Evolutionary conservation across 2,113 vertebrate genomes (phyloP), one percentile per base, ranked within the genome.

Genomic region (Agelaius phoeniceus): DNA sequence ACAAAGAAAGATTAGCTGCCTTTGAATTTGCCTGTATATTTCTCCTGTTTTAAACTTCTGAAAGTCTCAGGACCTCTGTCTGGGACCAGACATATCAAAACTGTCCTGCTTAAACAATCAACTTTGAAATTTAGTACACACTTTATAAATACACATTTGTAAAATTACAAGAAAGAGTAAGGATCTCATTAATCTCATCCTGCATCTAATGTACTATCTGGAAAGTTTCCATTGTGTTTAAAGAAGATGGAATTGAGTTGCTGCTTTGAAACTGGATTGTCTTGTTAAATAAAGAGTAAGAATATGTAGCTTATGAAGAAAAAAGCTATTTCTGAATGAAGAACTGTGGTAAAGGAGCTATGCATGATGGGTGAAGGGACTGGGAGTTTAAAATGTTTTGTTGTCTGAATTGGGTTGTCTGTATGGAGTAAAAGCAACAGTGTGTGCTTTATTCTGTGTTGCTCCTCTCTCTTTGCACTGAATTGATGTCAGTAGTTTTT

Each of bases 301-400:
- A 63, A 75, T 33, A 27, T 49, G 17, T 16, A 81, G 23, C 4
- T 44, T 81, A 23, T 87, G 31, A 82, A 90, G 61, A 63, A 18
- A 51, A 78, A 59, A 59, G 5, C 15, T 59, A 7, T 72, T 84
- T 84, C 43, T 90, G 57, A 92, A 48, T 82, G 48, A 90, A 14
- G n/a, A 61, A 37, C 26, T 54, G 23, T 9, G 24, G 19, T 58
- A 80, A 49, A 75, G 20, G 73, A 71, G 10, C 49, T 81, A 66
- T 30, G 18, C 0, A 0, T 5, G 16, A 4, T 15, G 17, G 1
- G 10, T 74, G 27, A 31, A 88, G 16, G 12, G 22, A 46, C 22
- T 35, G 22, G n/a, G 37, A 66, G 51, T 51, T 82, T 37, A 69
- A 73, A 65, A 31, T 12, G 2, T 81, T 89, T 30, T 67, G 6